Percentiles rank a stretch among this genome's conserved stretches.
These are phyloP conservation scores for Cephus cinctus DNA, from an alignment of 1,140 invertebrate species.

Conservation along the genomic window DNA sequence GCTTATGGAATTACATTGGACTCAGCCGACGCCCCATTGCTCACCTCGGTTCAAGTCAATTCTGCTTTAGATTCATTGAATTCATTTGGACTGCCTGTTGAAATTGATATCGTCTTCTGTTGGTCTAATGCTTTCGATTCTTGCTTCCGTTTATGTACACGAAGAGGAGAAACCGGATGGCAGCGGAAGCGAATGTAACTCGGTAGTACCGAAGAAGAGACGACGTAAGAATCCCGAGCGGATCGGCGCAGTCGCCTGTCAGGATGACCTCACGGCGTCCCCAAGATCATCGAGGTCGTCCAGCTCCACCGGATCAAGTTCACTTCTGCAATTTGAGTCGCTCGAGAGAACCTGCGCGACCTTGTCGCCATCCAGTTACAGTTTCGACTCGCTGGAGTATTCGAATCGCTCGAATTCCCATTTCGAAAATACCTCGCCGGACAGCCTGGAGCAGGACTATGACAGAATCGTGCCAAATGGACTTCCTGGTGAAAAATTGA, in stretches of 20 bases:
- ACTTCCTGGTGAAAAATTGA: conserved; percentile 10
- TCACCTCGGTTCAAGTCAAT: neutral
- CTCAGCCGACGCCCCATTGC: conserved; percentile 21
- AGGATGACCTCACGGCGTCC: conserved; percentile 49
- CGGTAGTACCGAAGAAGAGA: conserved; percentile 77
- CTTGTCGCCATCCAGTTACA: conserved; percentile 57
- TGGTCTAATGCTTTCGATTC: no score
- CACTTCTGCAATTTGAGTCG: conserved; percentile 78
- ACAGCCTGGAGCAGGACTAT: conserved; percentile 56
- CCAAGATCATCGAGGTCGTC: conserved; percentile 45
- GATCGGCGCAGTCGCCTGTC: conserved; percentile 46
- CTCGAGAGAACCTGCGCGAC: conserved; percentile 69
- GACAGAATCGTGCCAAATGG: conserved; percentile 34
- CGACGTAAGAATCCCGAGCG: conserved; percentile 65
- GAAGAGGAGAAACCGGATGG: conserved; percentile 51
- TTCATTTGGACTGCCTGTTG: no score
- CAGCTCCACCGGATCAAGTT: conserved; percentile 66
- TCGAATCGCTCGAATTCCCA: conserved; percentile 45
- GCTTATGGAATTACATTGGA: conserved; percentile 32
- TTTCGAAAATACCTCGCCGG: conserved; percentile 52
- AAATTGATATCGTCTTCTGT: no score
- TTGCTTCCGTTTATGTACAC: neutral
- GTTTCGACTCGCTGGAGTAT: conserved; percentile 60
- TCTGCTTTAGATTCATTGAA: no score
- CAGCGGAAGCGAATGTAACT: conserved; percentile 72